These are phyloP conservation scores for Barbus barbus DNA, from an alignment of 2,113 vertebrate species.

Conservation along the genomic window DNA sequence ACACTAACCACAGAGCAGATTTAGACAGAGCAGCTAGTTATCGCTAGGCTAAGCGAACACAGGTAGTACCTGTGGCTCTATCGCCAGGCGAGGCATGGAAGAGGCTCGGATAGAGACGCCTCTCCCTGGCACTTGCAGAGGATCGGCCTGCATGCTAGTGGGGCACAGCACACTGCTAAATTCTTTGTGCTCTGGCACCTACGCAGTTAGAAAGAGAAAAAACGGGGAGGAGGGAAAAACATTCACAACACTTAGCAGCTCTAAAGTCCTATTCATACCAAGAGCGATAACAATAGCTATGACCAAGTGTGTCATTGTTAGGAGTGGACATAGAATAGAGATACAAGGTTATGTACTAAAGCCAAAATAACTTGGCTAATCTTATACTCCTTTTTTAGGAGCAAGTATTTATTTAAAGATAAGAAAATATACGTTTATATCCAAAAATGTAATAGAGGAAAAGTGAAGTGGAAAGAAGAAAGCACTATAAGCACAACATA, in stretches of 20 bases:
- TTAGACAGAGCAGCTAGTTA: constrained; percentile 4
- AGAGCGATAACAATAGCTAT: neutral
- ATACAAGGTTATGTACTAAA: neutral
- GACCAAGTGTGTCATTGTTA: neutral
- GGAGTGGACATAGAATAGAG: neutral
- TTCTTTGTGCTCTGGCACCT: constrained; percentile 90
- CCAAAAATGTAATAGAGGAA: neutral
- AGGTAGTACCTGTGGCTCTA: constrained; percentile 88
- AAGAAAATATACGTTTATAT: neutral
- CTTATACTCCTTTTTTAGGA: neutral
- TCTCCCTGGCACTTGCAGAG: constrained; percentile 87
- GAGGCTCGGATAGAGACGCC: constrained; percentile 92
- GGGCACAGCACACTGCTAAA: constrained; percentile 87
- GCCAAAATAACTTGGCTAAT: neutral
- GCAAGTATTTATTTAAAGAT: neutral
- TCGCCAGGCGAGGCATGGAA: constrained; percentile 95
- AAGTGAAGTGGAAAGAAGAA: neutral
- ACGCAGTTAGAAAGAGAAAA: constrained; percentile 51
- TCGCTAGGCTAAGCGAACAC: neutral
- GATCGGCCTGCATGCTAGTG: constrained; percentile 82
- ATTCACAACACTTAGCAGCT: neutral
- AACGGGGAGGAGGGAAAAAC: constrained; percentile 27
- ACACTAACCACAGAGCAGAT: neutral
- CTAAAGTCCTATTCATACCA: neutral
- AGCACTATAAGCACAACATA: neutral